Base-by-base conservation (phyloP, 2,113 vertebrate species). In the Crocuta crocuta region DNA sequence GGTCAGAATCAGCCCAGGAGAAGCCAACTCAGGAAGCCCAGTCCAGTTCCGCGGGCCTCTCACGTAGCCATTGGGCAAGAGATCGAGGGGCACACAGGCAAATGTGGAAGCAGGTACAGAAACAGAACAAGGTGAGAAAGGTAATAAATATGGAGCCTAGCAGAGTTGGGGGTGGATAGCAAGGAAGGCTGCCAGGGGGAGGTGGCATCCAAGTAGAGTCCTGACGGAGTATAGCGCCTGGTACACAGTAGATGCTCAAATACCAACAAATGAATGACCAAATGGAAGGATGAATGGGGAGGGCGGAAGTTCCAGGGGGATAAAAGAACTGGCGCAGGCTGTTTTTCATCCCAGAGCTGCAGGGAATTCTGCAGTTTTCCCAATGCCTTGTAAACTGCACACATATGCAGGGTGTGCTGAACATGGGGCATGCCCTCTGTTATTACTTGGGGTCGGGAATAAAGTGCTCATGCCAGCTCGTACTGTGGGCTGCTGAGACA, bases 401-500 rank as follows among this genome's bases (percentile, higher is more conserved):
- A 92, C 50, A 4, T 58, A 95, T 35, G 43, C 53, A 89, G 85
- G 87, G 65, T 89, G 90, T 50, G 79, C 39, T 89, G 79, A 95
- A 87, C 10, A 4, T 7, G 33, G 58, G 65, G 71, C 35, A 17
- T 95, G 19, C 63, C 71, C 94, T 81, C 89, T 53, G 95, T 96
- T 79, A 74, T 83, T 63, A 58, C 39, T 63, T 68, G 79, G 28
- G 93, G 90, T 58, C 50, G 93, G 87, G 82, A 90, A 92, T 92
- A 89, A 65, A 81, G 58, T 45, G 17, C 8, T 43, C 79, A 2
- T 26, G 91, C 98, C 95, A 96, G 94, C 85, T 96, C 97, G 95
- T 79, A 82, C 81, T 82, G 82, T 95, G 91, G 92, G 83, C 94
- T 79, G 28, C 93, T 74, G 94, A 97, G 91, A 89, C 31, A 93